Evolutionary conservation across 2,888 invertebrate species (phyloP), one percentile per base, ranked within the genome.

Genomic region (Pachymerium ferrugineum): DNA sequence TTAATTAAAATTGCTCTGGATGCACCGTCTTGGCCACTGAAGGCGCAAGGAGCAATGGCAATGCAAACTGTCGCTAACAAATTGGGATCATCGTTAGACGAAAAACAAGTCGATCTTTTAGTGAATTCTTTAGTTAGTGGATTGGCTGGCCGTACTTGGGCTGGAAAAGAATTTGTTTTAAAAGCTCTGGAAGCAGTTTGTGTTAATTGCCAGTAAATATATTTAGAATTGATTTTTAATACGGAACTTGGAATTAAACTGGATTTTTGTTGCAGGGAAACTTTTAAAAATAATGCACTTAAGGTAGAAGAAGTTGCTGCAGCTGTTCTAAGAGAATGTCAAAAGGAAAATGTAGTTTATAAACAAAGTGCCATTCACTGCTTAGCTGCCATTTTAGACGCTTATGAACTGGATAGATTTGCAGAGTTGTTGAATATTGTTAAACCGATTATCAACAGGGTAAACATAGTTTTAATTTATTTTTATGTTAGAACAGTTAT

Each of bases 1-100:
- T 87, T 90, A 77, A 85, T 93, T 10, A 89, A 90, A 77, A 84
- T 84, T 1, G 89, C 90, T 0, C 85, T 95, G 8, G 88, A 89
- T 77, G 92, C 93, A n/a, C 88, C 90, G 73, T 92, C 91, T 38
- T 96, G 95, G 95, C 88, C 88, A 12, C 89, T 89, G 78, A 95
- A 94, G 84, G 90, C 92, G 4, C 93, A 92, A 85, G 88, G 87
- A 1, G 94, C 93, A 0, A 89, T 89, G 80, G 89, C 93, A 22
- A 89, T 94, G 77, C 87, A 89, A 75, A 92, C 93, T 0, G 87
- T 94, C 72, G 93, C 93, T 4, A 87, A 84, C 29, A 89, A 89
- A 79, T 81, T 93, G 2, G 88, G 88, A 6, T 80, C 86, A 0
- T 87, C 88, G 0, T 83, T 94, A 76, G 87, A 87, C 31, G 86